Evolutionary conservation across 1,140 invertebrate species (phyloP).

Genomic region (Eubasilissa regina): DNA sequence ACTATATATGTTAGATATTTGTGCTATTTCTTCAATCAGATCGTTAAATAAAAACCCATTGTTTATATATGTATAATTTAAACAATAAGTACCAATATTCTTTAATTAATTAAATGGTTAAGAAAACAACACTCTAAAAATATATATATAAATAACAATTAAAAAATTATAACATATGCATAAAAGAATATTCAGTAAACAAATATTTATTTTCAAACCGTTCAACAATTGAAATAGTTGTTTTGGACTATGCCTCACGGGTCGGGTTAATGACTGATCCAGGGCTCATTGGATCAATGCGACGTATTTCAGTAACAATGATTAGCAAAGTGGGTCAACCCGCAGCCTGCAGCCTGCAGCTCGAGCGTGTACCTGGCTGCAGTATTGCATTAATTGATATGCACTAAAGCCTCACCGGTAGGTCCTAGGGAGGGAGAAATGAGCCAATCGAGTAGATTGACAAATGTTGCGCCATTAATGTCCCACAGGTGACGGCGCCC

Average conservation of each 20-base stretch:
- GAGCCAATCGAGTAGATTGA: constrained; percentile 5
- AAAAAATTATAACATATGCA: too few species aligned
- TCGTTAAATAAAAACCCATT: too few species aligned
- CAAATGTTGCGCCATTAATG: not conserved
- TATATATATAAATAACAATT: too few species aligned
- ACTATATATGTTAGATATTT: too few species aligned
- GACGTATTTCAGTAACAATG: constrained; percentile 48
- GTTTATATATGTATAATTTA: too few species aligned
- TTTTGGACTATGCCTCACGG: not conserved
- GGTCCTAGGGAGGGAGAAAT: not conserved
- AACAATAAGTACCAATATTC: too few species aligned
- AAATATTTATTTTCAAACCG: too few species aligned
- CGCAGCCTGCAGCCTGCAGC: not conserved
- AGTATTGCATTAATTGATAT: constrained; percentile 21
- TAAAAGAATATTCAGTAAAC: too few species aligned
- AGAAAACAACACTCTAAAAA: too few species aligned
- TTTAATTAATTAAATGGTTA: too few species aligned
- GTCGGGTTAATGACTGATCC: not conserved
- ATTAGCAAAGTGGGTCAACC: constrained; percentile 44
- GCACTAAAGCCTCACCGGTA: constrained; percentile 11
- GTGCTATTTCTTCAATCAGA: too few species aligned
- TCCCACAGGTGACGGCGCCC: constrained; percentile 13
- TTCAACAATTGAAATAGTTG: too few species aligned
- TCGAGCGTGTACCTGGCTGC: not conserved
- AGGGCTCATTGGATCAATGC: constrained; percentile 12